These are phyloP conservation scores for Agrypnus murinus DNA, from an alignment of 2,888 invertebrate genomes.

Conservation along the genomic window DNA sequence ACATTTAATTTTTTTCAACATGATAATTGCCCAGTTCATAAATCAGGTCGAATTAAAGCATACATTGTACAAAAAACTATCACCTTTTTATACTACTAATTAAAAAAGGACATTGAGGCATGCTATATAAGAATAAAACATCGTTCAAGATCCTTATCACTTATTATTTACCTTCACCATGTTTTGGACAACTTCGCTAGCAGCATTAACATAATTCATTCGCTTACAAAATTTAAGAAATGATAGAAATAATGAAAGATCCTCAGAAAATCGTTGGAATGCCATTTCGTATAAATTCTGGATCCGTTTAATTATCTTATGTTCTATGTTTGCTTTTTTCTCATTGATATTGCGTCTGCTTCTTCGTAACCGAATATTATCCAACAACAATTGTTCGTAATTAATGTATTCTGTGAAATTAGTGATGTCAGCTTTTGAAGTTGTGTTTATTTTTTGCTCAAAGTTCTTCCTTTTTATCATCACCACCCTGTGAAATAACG, in stretches of 20 bases:
- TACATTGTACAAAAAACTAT: background rate
- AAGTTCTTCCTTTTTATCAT: constrained; percentile 81
- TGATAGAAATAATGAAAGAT: constrained; percentile 83
- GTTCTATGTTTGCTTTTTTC: constrained; percentile 80
- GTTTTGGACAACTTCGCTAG: constrained; percentile 76
- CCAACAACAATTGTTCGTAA: constrained; percentile 81
- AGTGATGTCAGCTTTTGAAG: constrained; percentile 79
- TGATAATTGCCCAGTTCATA: too few species aligned
- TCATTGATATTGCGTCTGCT: constrained; percentile 74
- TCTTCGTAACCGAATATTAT: constrained; percentile 78
- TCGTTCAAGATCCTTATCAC: constrained; percentile 57
- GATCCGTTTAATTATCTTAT: constrained; percentile 81
- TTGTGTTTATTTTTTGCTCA: constrained; percentile 83
- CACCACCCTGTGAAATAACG: constrained; percentile 74
- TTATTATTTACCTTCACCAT: constrained; percentile 77
- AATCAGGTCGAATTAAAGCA: constrained; percentile 38
- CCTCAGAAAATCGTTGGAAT: constrained; percentile 80
- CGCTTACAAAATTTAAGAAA: constrained; percentile 87
- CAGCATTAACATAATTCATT: constrained; percentile 75
- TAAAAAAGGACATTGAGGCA: too few species aligned
- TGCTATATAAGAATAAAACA: background rate
- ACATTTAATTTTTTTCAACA: too few species aligned
- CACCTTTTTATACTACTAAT: too few species aligned
- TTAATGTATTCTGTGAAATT: constrained; percentile 82
- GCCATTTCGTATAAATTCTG: constrained; percentile 84